phyloP scores from a whole-genome alignment of 2,888 invertebrate genomes.

The Epirrita christyi region DNA sequence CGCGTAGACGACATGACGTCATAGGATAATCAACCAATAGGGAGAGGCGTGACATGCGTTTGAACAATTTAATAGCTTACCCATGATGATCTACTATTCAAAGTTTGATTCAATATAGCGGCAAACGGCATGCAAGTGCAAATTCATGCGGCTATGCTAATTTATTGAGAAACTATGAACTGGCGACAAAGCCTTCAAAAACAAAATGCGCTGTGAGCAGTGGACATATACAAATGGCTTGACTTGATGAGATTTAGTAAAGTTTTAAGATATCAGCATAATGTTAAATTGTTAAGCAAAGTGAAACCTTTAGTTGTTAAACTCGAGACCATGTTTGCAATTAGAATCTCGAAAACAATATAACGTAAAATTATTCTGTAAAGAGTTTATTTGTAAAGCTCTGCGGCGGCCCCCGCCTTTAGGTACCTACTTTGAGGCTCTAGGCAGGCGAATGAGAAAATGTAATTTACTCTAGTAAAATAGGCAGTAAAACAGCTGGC shows the following conservation, averaged over 20 bases:
- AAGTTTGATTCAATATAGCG: no score
- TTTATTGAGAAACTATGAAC: neutral
- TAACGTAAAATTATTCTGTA: neutral
- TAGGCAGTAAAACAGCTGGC: conserved; percentile 57
- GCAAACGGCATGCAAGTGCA: neutral
- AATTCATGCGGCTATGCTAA: neutral
- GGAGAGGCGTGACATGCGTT: conserved; percentile 52
- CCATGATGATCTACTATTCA: neutral
- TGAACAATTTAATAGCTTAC: conserved; percentile 12
- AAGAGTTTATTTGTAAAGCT: neutral
- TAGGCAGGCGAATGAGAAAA: conserved; percentile 34
- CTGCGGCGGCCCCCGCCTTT: no score
- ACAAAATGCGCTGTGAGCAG: neutral
- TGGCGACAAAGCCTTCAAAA: neutral
- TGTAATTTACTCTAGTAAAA: conserved; percentile 46
- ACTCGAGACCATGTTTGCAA: no score
- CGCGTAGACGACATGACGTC: conserved; percentile 78
- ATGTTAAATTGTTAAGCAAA: no score
- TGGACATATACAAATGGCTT: neutral
- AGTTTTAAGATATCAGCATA: no score
- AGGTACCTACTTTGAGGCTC: no score
- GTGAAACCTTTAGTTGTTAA: no score
- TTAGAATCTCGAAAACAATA: no score
- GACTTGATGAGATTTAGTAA: neutral
- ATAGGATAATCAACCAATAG: conserved; percentile 68